phyloP scores from a whole-genome alignment of 2,797 vertebrate genomes.

The Hafferia zeledoni region DNA sequence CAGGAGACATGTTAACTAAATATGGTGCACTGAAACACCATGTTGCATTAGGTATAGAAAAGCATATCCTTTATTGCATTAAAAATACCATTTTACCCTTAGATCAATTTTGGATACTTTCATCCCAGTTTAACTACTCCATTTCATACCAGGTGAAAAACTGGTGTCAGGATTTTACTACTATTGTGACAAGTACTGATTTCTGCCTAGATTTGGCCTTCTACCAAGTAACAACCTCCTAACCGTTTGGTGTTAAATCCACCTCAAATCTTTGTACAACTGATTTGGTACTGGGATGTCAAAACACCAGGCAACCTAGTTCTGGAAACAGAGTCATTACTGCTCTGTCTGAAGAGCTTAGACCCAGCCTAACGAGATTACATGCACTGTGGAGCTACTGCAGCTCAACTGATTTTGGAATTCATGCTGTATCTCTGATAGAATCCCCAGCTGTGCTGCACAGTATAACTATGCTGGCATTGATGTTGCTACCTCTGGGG shows the following conservation, averaged over 20 bases:
- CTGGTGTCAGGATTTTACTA: not conserved
- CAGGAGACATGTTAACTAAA: not conserved
- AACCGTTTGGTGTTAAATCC: not conserved
- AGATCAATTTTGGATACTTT: not conserved
- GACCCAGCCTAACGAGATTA: not conserved
- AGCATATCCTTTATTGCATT: not conserved
- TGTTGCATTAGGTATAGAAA: not conserved
- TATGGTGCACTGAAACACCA: not conserved
- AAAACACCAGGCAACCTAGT: not conserved
- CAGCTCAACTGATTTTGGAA: not conserved
- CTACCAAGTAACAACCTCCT: not conserved
- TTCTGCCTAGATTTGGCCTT: not conserved
- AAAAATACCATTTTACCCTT: not conserved
- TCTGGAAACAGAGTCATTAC: not conserved
- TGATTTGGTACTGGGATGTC: not conserved
- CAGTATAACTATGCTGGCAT: not conserved
- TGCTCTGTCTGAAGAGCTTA: not conserved
- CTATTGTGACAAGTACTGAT: not conserved
- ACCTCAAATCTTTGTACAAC: not conserved
- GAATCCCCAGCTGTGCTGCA: not conserved
- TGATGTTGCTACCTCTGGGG: fast-evolving
- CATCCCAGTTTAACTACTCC: not conserved
- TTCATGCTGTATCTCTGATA: not conserved
- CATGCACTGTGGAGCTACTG: not conserved
- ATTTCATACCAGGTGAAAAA: not conserved